Conservation (phyloP, 64 coral and sea anemone genomes). For the Pachyseris speciosa region DNA sequence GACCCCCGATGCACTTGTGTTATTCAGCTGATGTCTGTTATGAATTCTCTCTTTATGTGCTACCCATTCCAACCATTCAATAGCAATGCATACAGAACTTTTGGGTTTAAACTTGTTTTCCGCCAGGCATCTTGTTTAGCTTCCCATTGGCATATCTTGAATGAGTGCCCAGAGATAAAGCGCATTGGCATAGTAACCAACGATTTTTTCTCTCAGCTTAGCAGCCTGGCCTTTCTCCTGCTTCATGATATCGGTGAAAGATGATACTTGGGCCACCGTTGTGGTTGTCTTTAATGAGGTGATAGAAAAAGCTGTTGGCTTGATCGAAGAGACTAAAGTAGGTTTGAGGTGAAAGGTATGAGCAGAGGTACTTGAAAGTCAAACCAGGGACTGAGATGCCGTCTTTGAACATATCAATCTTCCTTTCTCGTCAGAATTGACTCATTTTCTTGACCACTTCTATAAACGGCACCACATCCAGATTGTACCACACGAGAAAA, state of each 20-base stretch:
- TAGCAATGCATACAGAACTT: not conserved
- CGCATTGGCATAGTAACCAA: slow-evolving; percentile 6
- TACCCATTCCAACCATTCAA: slow-evolving; percentile 7
- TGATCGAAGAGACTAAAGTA: slow-evolving; percentile 3
- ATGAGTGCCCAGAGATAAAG: too few species aligned
- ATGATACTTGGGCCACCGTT: not conserved
- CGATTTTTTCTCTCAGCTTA: not conserved
- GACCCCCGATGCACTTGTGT: not conserved
- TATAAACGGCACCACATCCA: too few species aligned
- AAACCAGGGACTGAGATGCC: too few species aligned
- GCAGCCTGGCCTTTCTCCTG: not conserved
- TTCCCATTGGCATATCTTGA: slow-evolving; percentile 19
- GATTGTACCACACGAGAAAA: too few species aligned
- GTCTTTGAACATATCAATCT: too few species aligned
- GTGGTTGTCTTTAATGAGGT: slow-evolving; percentile 4
- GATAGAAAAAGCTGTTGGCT: not conserved
- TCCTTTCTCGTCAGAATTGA: too few species aligned
- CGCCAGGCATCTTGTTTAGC: not conserved
- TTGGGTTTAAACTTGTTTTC: not conserved
- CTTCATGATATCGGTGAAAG: too few species aligned
- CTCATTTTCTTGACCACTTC: too few species aligned
- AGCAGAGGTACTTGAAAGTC: not conserved
- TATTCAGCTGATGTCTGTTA: not conserved
- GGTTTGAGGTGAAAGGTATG: too few species aligned
- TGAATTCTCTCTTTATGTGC: not conserved